Evolutionary conservation across 1,140 invertebrate genomes (phyloP).

Genomic region (Helicoverpa armigera): DNA sequence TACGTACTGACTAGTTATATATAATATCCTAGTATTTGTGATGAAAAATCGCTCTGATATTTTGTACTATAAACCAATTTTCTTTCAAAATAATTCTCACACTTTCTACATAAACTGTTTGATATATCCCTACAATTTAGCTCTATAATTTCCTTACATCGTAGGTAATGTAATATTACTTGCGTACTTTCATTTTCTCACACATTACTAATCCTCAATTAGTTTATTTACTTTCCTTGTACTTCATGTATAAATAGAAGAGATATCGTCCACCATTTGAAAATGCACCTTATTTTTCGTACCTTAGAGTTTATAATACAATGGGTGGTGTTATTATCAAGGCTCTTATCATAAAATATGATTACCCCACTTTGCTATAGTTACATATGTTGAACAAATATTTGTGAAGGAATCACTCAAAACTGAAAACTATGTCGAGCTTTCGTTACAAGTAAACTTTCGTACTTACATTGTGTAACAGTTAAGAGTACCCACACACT

Average conservation of each 20-base stretch:
- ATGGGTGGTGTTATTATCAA: slow-evolving; percentile 52
- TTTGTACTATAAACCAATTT: neutral
- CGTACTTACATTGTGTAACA: slow-evolving; percentile 14
- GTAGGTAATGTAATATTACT: neutral
- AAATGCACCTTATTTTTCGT: neutral
- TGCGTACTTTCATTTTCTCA: slow-evolving; percentile 50
- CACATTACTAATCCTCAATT: slow-evolving; percentile 45
- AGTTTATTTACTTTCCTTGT: slow-evolving; percentile 47
- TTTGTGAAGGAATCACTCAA: slow-evolving; percentile 72
- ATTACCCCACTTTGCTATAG: slow-evolving; percentile 71
- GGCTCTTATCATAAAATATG: slow-evolving; percentile 69
- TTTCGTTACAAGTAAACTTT: slow-evolving; percentile 56
- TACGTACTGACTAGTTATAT: too few species aligned
- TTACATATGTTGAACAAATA: slow-evolving; percentile 74
- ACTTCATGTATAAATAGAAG: slow-evolving; percentile 43
- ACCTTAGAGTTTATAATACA: neutral
- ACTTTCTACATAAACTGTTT: slow-evolving; percentile 1
- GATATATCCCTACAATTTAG: neutral
- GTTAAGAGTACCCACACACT: neutral
- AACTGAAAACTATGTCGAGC: slow-evolving; percentile 65
- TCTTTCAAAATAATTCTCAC: slow-evolving; percentile 6
- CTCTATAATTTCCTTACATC: slow-evolving; percentile 6
- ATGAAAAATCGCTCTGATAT: neutral
- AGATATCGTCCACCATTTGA: neutral
- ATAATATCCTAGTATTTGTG: too few species aligned